Conservation (phyloP, 2,797 vertebrate species). For the Typhlichthys subterraneus region DNA sequence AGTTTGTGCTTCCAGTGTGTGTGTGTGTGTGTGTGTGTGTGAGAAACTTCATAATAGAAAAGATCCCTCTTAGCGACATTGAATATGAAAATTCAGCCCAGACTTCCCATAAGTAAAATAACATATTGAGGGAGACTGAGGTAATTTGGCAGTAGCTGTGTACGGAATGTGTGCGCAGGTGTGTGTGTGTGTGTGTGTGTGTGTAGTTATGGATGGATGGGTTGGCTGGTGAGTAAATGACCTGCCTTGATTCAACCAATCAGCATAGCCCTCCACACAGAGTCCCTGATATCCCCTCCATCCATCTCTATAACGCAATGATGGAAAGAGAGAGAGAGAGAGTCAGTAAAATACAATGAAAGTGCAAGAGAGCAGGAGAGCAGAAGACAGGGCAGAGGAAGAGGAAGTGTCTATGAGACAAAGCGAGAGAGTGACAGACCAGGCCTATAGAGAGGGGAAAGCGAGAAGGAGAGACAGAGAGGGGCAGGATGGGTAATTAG, state of each 20-base stretch:
- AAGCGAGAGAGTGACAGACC: background rate
- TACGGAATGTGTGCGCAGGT: constrained; percentile 4
- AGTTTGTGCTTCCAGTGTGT: constrained; percentile 26
- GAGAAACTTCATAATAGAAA: constrained; percentile 59
- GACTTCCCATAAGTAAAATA: constrained; percentile 62
- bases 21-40: constrained; percentile 11
- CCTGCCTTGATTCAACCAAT: constrained; percentile 71
- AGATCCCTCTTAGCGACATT: constrained; percentile 41
- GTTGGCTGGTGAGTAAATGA: constrained; percentile 62
- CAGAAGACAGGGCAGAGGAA: constrained; percentile 1
- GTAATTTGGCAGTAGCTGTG: constrained; percentile 57
- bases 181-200: constrained; percentile 5
- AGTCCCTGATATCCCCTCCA: constrained; percentile 63
- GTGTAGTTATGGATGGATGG: constrained; percentile 61
- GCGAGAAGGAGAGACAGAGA: constrained; percentile 2
- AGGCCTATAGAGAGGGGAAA: background rate
- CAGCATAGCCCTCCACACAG: constrained; percentile 66
- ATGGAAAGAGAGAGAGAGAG: constrained; percentile 43
- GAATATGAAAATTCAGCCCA: constrained; percentile 42
- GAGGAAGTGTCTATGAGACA: background rate
- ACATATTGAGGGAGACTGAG: constrained; percentile 56
- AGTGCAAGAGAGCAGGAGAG: constrained; percentile 9
- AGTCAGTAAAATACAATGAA: constrained; percentile 54
- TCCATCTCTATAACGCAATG: constrained; percentile 65
- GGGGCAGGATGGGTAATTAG: constrained; percentile 56